A percentile compares a stretch with the other conserved stretches of the same genome.
phyloP scores from a whole-genome alignment of 2,888 invertebrate genomes.

The Exocentrus adspersus region DNA sequence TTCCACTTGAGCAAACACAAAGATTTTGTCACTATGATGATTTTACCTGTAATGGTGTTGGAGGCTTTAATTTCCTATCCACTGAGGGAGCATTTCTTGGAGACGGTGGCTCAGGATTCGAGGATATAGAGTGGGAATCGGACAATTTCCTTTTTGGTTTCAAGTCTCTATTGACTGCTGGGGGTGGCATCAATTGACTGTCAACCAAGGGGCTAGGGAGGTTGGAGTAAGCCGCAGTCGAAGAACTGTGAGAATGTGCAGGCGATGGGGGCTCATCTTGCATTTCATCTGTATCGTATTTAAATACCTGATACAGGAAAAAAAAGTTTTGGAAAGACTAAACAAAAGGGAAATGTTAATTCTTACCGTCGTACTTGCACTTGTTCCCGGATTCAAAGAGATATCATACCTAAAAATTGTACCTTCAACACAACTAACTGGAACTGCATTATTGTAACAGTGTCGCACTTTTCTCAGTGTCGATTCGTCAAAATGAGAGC shows the following conservation, averaged over 20 bases:
- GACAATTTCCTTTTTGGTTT: conserved; percentile 75
- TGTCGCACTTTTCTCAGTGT: conserved; percentile 61
- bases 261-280: conserved; percentile 65
- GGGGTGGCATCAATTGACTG: conserved; percentile 61
- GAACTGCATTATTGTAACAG: conserved; percentile 72
- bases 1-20: no score
- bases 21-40: no score
- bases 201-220: conserved; percentile 66
- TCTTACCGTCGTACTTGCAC: conserved; percentile 53
- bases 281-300: conserved; percentile 55
- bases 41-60: conserved; percentile 63
- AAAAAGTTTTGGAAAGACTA: no score
- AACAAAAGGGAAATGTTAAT: no score
- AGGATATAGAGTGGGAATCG: conserved; percentile 62
- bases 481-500: conserved; percentile 68
- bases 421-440: conserved; percentile 64
- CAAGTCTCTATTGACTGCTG: conserved; percentile 82
- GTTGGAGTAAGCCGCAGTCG: conserved; percentile 69
- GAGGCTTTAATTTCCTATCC: conserved; percentile 72
- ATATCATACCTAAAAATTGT: conserved; percentile 71
- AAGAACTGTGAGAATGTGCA: conserved; percentile 64
- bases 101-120: conserved; percentile 61
- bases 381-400: conserved; percentile 59
- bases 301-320: conserved; percentile 54
- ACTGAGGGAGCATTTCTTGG: conserved; percentile 68